A percentile compares a stretch with the other conserved stretches of the same genome.
phyloP scores from a whole-genome alignment of 2,113 vertebrate genomes.

The Malaclemys terrapin region DNA sequence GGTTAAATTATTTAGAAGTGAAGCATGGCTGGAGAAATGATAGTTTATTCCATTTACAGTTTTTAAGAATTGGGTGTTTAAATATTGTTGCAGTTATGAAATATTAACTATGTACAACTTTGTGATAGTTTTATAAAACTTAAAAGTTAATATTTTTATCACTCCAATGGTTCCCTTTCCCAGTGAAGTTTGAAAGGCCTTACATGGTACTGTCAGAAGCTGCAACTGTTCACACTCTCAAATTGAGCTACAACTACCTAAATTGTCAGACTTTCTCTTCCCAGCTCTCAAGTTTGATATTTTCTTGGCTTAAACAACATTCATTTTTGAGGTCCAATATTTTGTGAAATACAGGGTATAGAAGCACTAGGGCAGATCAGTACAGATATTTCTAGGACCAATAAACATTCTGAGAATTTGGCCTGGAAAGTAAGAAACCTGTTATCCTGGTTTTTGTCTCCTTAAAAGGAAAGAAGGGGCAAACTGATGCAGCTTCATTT shows the following conservation, averaged over 20 bases:
- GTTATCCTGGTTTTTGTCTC: background rate
- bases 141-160: no score
- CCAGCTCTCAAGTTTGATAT: background rate
- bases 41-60: no score
- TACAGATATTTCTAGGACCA: background rate
- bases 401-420: background rate
- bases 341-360: background rate
- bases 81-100: background rate
- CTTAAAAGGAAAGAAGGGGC: background rate
- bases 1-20: background rate
- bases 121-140: background rate
- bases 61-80: background rate
- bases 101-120: fast-evolving
- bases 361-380: background rate
- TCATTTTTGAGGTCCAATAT: fast-evolving
- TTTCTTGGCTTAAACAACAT: background rate
- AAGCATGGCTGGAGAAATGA: fast-evolving
- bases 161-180: background rate
- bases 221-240: fast-evolving
- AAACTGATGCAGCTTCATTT: background rate
- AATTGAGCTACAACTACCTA: background rate
- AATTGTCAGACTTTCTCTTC: background rate
- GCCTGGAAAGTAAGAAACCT: background rate
- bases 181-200: background rate
- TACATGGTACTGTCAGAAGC: background rate